Evolutionary conservation across 2,113 vertebrate species (phyloP).

Genomic region (Meleagris gallopavo): DNA sequence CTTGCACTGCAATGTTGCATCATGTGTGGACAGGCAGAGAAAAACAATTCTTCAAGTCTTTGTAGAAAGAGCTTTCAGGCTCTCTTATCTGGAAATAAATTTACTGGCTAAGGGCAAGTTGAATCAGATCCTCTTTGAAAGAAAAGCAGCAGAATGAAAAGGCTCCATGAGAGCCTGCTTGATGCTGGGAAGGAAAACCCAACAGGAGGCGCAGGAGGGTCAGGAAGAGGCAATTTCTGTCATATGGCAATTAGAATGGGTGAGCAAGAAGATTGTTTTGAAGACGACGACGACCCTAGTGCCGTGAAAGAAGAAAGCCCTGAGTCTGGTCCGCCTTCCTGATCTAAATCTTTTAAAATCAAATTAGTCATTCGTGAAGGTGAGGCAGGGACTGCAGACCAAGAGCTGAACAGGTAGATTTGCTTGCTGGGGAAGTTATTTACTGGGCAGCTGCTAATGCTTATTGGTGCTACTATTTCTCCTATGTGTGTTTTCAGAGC

Average conservation of each 20-base stretch:
- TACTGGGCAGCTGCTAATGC: neutral
- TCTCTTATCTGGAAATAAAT: neutral
- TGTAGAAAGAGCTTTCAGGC: neutral
- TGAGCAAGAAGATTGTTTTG: neutral
- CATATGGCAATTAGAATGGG: neutral
- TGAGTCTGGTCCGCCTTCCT: neutral
- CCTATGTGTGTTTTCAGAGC: neutral
- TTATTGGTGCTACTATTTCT: neutral
- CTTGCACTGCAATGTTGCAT: neutral
- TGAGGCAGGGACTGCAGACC: neutral
- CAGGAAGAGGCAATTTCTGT: neutral
- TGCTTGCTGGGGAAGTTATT: neutral
- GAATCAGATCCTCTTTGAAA: neutral
- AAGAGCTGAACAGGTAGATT: neutral
- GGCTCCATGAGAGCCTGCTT: neutral
- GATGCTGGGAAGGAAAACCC: neutral
- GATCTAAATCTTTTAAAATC: neutral
- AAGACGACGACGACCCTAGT: neutral
- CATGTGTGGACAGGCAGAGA: accelerated
- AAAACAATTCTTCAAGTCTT: neutral
- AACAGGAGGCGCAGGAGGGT: neutral
- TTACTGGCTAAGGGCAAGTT: neutral
- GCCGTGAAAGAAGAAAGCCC: neutral
- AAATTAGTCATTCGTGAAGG: neutral
- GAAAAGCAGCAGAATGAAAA: neutral